These are phyloP conservation scores for Platycheirus rosarum DNA, from an alignment of 2,888 invertebrate genomes.

Conservation along the genomic window DNA sequence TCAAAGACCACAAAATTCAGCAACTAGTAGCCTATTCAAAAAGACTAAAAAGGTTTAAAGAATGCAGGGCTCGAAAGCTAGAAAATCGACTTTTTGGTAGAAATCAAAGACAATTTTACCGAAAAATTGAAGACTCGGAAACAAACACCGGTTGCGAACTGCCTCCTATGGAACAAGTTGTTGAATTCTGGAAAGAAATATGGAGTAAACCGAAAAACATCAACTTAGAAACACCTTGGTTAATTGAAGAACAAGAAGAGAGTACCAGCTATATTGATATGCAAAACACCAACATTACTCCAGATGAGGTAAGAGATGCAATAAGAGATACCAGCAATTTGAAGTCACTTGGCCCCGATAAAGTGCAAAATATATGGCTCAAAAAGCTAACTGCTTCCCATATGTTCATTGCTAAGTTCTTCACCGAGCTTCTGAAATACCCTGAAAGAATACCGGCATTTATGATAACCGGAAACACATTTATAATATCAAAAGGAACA, in stretches of 20 bases:
- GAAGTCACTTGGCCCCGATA: too few relatives aligned
- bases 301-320: neutral
- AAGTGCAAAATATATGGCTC: conserved; percentile 13
- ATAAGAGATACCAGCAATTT: conserved; percentile 1
- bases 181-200: conserved; percentile 1
- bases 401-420: neutral
- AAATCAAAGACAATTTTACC: conserved; percentile 12
- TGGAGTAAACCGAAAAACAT: conserved; percentile 22
- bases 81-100: conserved; percentile 13
- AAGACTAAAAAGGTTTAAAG: conserved; percentile 6
- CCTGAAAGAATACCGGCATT: neutral
- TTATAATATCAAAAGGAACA: conserved; percentile 12
- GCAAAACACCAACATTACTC: neutral
- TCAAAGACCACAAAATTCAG: conserved; percentile 10
- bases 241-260: conserved; percentile 1
- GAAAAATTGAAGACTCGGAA: neutral
- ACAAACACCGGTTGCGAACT: neutral
- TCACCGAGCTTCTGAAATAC: neutral
- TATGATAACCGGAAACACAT: conserved; percentile 2
- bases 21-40: conserved; percentile 11
- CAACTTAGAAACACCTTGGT: conserved; percentile 2
- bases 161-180: conserved; percentile 7
- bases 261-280: neutral
- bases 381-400: conserved; percentile 5
- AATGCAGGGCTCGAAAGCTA: neutral